Conservation (phyloP, 2,113 vertebrate species). For the Chionis minor region DNA sequence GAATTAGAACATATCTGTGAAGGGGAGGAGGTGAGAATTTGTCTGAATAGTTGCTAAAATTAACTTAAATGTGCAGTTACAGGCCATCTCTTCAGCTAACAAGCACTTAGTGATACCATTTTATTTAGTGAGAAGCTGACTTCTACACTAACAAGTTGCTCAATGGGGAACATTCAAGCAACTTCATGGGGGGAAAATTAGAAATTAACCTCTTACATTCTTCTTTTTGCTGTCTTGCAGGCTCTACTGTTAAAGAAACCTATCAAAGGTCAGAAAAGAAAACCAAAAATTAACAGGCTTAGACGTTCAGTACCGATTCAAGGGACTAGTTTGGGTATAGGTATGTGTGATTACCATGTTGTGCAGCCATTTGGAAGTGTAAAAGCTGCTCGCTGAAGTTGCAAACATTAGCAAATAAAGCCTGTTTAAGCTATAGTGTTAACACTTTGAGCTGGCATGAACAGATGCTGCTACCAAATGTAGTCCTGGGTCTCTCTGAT, state of each 20-base stretch:
- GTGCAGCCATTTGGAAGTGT: neutral
- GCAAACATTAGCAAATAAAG: conserved; percentile 39
- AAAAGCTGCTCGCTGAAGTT: neutral
- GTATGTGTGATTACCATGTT: neutral
- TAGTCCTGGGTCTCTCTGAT: neutral
- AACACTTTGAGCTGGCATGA: neutral
- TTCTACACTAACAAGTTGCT: neutral
- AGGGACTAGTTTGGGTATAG: neutral
- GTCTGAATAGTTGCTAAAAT: conserved; percentile 51
- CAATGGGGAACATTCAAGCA: neutral
- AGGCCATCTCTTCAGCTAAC: conserved; percentile 40
- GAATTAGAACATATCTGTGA: conserved; percentile 35
- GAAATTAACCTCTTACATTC: neutral
- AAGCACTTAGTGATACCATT: conserved; percentile 13
- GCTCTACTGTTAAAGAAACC: neutral
- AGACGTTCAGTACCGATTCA: neutral
- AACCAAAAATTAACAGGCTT: neutral
- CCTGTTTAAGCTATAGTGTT: neutral
- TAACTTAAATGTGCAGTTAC: conserved; percentile 39
- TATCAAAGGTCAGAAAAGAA: neutral
- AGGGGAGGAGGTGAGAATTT: conserved; percentile 43
- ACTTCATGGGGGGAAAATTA: neutral
- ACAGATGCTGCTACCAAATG: conserved; percentile 4
- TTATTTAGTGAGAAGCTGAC: neutral
- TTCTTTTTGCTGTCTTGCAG: neutral